Percentiles rank a stretch among this genome's conserved stretches.
Conservation (phyloP, 2,888 invertebrate species). For the Amitus sp. region DNA sequence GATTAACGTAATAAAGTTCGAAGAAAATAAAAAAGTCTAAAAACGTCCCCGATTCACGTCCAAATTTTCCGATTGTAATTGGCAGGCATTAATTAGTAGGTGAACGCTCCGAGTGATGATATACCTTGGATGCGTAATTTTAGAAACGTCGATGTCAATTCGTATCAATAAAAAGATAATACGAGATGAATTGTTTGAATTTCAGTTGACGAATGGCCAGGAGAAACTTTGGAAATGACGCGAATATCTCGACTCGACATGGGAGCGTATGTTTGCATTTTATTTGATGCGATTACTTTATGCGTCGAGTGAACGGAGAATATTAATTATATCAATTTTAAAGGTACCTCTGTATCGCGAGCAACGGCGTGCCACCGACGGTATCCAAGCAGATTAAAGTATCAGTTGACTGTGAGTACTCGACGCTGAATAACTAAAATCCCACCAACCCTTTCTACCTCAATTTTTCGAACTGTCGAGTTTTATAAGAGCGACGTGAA, state of each 20-base stretch:
- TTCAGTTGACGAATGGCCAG: constrained; percentile 85
- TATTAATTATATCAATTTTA: too few relatives aligned
- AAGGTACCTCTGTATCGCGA: too few relatives aligned
- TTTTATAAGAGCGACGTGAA: too few relatives aligned
- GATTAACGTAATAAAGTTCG: too few relatives aligned
- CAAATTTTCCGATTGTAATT: too few relatives aligned
- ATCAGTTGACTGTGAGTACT: constrained; percentile 91
- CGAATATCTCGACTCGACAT: constrained; percentile 88
- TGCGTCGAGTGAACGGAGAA: too few relatives aligned
- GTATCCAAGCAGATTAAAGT: constrained; percentile 93
- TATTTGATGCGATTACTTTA: too few relatives aligned
- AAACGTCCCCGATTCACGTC: constrained; percentile 8
- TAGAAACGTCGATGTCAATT: too few relatives aligned
- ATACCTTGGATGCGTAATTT: too few relatives aligned
- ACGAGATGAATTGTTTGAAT: constrained; percentile 30
- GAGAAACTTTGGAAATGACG: constrained; percentile 83
- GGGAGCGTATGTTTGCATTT: constrained; percentile 93
- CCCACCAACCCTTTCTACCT: too few relatives aligned
- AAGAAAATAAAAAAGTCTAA: constrained; percentile 2
- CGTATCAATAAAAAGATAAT: too few relatives aligned
- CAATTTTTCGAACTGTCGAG: too few relatives aligned
- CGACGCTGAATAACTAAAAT: neutral
- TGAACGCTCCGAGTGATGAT: constrained; percentile 23
- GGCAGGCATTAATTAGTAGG: constrained; percentile 16
- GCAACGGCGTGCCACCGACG: constrained; percentile 88